These are phyloP conservation scores for Silvanus unidentatus DNA, from an alignment of 2,888 invertebrate species.

Conservation along the genomic window DNA sequence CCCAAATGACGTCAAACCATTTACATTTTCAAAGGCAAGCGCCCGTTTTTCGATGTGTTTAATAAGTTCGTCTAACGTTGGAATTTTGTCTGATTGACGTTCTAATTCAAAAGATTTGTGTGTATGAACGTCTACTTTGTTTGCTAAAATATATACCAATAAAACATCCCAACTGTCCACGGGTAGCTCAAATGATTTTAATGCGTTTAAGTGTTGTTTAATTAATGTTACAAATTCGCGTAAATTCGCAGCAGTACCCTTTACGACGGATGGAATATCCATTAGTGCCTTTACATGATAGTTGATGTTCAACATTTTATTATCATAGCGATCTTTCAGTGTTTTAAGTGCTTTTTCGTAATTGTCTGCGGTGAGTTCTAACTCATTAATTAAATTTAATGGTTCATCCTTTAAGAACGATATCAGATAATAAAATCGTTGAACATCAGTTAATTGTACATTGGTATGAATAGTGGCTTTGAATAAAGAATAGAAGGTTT, in stretches of 20 bases:
- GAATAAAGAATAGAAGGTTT: not conserved
- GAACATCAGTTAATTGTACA: not conserved
- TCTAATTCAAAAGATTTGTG: not conserved
- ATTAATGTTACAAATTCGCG: not conserved
- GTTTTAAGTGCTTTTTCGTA: not conserved
- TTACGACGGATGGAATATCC: not conserved
- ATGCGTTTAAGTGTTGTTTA: not conserved
- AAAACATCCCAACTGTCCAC: not conserved
- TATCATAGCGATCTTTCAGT: not conserved
- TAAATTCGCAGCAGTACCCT: not conserved
- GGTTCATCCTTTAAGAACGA: not conserved
- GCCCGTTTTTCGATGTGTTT: not conserved
- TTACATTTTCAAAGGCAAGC: not conserved
- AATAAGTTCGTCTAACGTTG: not conserved
- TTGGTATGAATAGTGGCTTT: not conserved
- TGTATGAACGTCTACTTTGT: conserved; percentile 1
- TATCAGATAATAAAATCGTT: not conserved
- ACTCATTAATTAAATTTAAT: not conserved
- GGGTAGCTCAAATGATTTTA: not conserved
- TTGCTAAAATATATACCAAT: not conserved
- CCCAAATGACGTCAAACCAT: too few relatives aligned
- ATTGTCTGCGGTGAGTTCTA: not conserved
- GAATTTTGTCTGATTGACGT: not conserved
- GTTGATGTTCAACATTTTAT: not conserved
- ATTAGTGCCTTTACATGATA: not conserved